A percentile compares a stretch with the other conserved stretches of the same genome.
Evolutionary conservation across 30 jellyfish, hydroid and myxozoan genomes (phyloP).

Genomic region (Chrysaora quinquecirrha): DNA sequence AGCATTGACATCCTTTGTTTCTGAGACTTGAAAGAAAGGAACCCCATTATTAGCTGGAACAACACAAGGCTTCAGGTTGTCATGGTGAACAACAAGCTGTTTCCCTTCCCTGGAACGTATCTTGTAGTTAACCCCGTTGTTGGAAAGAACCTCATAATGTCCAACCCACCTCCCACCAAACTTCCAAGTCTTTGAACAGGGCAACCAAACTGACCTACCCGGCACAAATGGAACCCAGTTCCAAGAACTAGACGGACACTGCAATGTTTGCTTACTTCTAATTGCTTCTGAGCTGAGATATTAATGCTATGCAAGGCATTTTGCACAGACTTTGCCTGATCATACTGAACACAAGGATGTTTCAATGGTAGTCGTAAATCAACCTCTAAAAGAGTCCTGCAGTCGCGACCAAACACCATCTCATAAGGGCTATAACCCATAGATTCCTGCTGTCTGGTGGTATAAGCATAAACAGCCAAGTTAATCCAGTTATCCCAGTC

Average conservation of each 20-base stretch:
- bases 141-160: conserved; percentile 13
- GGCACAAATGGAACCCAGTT: not conserved
- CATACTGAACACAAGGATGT: conserved; percentile 18
- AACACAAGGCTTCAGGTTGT: conserved; percentile 22
- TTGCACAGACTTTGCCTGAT: conserved; percentile 6
- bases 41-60: conserved; percentile 15
- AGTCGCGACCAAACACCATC: conserved; percentile 26
- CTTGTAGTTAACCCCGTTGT: conserved; percentile 1
- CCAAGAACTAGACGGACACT: not conserved
- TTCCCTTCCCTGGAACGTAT: conserved; percentile 10
- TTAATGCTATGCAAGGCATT: conserved; percentile 21
- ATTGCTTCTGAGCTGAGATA: conserved; percentile 23
- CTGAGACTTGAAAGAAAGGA: conserved; percentile 17
- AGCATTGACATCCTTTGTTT: too few species aligned
- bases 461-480: conserved; percentile 35
- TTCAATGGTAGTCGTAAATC: not conserved
- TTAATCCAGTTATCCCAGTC: conserved; percentile 35
- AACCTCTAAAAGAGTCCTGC: conserved; percentile 23
- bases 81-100: conserved; percentile 17
- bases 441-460: conserved; percentile 30
- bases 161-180: conserved; percentile 24
- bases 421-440: conserved; percentile 40
- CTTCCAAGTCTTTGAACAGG: conserved; percentile 12
- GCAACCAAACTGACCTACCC: conserved; percentile 19
- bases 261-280: not conserved